Conservation (phyloP, 2,888 invertebrate species). For the Lomographa bimaculata region DNA sequence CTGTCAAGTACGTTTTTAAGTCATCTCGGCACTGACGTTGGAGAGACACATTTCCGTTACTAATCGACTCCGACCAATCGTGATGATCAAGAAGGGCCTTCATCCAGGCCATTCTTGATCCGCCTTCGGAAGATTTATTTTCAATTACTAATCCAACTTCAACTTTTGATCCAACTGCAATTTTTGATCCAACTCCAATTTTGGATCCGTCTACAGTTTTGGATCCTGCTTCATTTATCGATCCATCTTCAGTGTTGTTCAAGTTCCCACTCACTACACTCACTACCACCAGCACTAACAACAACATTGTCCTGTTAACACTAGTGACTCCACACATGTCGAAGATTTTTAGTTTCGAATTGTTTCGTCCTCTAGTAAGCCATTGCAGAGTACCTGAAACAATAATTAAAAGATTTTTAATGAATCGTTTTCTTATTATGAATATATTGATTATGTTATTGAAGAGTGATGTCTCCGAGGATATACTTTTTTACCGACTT, state of each 20-base stretch:
- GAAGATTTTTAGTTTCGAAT: conserved; percentile 12
- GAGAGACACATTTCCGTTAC: conserved; percentile 69
- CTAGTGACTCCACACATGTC: conserved; percentile 38
- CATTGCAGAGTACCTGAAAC: conserved; percentile 41
- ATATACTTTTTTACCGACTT: too few species aligned
- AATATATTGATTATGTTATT: too few species aligned
- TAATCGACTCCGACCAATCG: conserved; percentile 74
- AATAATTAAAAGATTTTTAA: conserved; percentile 20
- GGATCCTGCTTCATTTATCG: too few species aligned
- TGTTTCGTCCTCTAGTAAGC: conserved; percentile 25
- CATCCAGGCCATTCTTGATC: conserved; percentile 86
- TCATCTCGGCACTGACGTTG: conserved; percentile 77
- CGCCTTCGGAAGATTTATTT: conserved; percentile 23
- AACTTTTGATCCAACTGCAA: too few species aligned
- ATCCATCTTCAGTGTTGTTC: conserved; percentile 47
- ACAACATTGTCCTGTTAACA: conserved; percentile 52
- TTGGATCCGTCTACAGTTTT: too few species aligned
- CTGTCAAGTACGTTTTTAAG: conserved; percentile 81
- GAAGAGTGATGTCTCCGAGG: too few species aligned
- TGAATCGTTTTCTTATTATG: too few species aligned
- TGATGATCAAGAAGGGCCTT: conserved; percentile 86
- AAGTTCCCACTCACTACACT: conserved; percentile 68
- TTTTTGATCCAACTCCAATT: too few species aligned
- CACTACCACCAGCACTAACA: conserved; percentile 63
- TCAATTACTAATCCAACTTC: too few species aligned